These are phyloP conservation scores for Asteroscopus sphinx DNA, from an alignment of 2,888 invertebrate genomes.

Conservation along the genomic window DNA sequence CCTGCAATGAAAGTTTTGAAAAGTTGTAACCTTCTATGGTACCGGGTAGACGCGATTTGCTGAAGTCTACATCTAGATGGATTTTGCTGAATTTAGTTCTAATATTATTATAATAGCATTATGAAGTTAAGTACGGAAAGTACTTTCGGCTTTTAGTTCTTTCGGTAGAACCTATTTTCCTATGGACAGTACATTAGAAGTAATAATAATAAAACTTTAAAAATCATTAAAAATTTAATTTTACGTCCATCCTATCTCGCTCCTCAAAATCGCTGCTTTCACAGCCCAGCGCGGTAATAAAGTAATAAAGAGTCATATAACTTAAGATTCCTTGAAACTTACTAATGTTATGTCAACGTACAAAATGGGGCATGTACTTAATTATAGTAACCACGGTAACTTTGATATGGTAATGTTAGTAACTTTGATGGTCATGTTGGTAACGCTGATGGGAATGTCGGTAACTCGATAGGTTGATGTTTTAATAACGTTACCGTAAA, in stretches of 20 bases:
- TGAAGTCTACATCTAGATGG: no score
- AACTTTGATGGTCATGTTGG: constrained; percentile 16
- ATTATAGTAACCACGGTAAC: constrained; percentile 56
- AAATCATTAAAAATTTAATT: no score
- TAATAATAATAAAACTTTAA: no score
- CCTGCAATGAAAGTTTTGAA: no score
- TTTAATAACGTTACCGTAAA: constrained; percentile 33
- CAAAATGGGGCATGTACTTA: constrained; percentile 63
- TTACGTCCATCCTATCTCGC: neutral
- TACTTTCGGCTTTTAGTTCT: no score
- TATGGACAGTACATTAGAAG: no score
- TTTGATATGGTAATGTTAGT: constrained; percentile 57
- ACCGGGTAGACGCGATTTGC: no score
- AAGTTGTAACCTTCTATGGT: no score
- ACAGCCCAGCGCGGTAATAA: constrained; percentile 50
- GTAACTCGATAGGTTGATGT: constrained; percentile 48
- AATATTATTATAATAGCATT: no score
- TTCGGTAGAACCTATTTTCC: no score
- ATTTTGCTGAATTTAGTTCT: no score
- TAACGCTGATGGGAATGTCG: constrained; percentile 33
- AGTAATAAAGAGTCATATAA: constrained; percentile 66
- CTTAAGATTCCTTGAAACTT: constrained; percentile 70
- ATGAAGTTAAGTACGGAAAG: no score
- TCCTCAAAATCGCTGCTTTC: constrained; percentile 38
- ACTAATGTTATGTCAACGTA: constrained; percentile 64